Evolutionary conservation across 1,140 invertebrate genomes (phyloP).

Genomic region (Apis florea): DNA sequence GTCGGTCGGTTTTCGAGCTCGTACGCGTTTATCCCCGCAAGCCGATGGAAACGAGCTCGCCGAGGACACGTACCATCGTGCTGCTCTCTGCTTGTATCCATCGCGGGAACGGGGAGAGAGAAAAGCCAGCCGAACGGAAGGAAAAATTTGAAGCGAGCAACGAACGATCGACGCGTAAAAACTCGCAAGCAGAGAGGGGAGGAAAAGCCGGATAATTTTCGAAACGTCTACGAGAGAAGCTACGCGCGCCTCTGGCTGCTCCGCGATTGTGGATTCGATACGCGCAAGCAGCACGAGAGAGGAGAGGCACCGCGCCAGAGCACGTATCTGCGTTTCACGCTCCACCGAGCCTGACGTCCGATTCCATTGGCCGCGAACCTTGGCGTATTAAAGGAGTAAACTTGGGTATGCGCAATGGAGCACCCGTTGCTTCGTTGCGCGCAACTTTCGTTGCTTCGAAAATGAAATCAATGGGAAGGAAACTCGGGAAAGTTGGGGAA

Average conservation of each 20-base stretch:
- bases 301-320: too few relatives aligned
- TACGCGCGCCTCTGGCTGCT: background rate
- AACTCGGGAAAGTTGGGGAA: background rate
- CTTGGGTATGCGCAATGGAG: too few relatives aligned
- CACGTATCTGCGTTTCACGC: slow-evolving; percentile 16
- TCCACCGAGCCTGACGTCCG: background rate
- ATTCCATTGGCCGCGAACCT: slow-evolving; percentile 5
- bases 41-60: slow-evolving; percentile 43
- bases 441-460: background rate
- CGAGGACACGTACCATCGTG: background rate
- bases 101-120: background rate
- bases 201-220: background rate
- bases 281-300: too few relatives aligned
- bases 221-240: background rate
- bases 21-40: slow-evolving; percentile 40
- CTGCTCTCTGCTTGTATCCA: background rate
- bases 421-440: too few relatives aligned
- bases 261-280: too few relatives aligned
- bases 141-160: background rate
- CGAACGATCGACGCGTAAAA: slow-evolving; percentile 13
- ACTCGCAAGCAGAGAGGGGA: background rate
- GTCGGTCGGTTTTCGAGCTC: slow-evolving; percentile 21
- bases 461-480: background rate
- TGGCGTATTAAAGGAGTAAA: background rate
- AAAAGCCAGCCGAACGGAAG: background rate